Conservation (phyloP, 2,113 vertebrate genomes). For the Ceuthmochares aereus region DNA sequence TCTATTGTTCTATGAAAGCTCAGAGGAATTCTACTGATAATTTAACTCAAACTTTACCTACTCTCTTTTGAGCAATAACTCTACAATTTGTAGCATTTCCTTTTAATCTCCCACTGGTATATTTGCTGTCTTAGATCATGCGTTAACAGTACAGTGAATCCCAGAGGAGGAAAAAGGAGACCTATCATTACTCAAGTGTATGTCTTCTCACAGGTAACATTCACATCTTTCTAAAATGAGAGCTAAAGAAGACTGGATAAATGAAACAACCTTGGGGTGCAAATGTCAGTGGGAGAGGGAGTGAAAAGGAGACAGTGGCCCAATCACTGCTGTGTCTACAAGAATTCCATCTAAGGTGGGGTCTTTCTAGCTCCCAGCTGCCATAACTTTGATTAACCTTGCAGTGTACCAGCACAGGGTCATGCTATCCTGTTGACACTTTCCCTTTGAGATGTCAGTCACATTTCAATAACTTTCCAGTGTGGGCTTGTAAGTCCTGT, state of each 20-base stretch:
- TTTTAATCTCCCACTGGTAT: neutral
- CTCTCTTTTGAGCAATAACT: conserved; percentile 11
- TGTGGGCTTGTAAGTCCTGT: conserved; percentile 77
- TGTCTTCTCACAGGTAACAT: neutral
- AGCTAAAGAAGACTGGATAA: conserved; percentile 39
- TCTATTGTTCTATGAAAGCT: neutral
- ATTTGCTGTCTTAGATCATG: neutral
- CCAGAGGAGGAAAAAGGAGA: neutral
- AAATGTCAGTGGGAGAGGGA: conserved; percentile 43
- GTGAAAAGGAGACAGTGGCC: conserved; percentile 14
- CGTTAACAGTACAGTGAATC: neutral
- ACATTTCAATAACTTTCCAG: conserved; percentile 85
- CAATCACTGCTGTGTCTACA: conserved; percentile 43
- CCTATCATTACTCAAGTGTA: neutral
- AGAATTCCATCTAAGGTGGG: conserved; percentile 55
- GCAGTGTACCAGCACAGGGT: conserved; percentile 77
- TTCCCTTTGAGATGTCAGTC: conserved; percentile 81
- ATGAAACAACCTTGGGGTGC: conserved; percentile 7
- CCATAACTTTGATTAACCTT: conserved; percentile 81
- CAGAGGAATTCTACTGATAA: neutral
- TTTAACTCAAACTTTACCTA: neutral
- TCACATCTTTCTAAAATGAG: conserved; percentile 12
- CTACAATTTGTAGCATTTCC: neutral
- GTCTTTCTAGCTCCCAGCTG: conserved; percentile 53
- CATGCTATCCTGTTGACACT: conserved; percentile 70